Conservation (phyloP, 2,888 invertebrate species). For the Ceratothoa steindachneri region DNA sequence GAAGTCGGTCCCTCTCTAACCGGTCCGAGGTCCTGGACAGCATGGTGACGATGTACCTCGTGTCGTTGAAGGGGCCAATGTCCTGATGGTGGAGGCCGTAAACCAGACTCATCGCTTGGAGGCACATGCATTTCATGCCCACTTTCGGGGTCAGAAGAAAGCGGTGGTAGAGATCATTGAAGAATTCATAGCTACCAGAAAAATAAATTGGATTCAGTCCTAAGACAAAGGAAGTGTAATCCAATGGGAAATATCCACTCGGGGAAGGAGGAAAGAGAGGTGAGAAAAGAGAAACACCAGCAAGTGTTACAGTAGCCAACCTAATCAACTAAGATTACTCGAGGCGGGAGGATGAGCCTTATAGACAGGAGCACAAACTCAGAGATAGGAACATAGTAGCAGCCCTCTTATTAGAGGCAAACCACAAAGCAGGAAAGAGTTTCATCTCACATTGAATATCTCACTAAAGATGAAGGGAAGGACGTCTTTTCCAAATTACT, state of each 20-base stretch:
- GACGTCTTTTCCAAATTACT: too few relatives aligned
- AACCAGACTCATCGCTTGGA: slow-evolving; percentile 96
- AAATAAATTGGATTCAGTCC: neutral
- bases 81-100: slow-evolving; percentile 94
- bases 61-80: slow-evolving; percentile 94
- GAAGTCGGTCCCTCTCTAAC: slow-evolving; percentile 83
- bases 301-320: neutral
- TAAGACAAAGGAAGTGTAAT: too few relatives aligned
- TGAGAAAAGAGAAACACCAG: neutral
- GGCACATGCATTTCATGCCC: slow-evolving; percentile 94
- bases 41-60: slow-evolving; percentile 91
- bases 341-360: too few relatives aligned
- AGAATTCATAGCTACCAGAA: slow-evolving; percentile 78
- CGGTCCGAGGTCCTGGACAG: slow-evolving; percentile 71
- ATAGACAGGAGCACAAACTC: too few relatives aligned
- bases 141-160: slow-evolving; percentile 85
- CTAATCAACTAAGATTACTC: too few relatives aligned
- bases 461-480: too few relatives aligned
- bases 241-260: neutral
- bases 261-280: too few relatives aligned
- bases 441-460: too few relatives aligned
- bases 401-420: too few relatives aligned
- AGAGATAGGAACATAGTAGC: too few relatives aligned
- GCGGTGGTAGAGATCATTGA: slow-evolving; percentile 96
- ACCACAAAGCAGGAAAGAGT: too few relatives aligned